phyloP scores from a whole-genome alignment of 2,888 invertebrate species.

The Macaria liturata region DNA sequence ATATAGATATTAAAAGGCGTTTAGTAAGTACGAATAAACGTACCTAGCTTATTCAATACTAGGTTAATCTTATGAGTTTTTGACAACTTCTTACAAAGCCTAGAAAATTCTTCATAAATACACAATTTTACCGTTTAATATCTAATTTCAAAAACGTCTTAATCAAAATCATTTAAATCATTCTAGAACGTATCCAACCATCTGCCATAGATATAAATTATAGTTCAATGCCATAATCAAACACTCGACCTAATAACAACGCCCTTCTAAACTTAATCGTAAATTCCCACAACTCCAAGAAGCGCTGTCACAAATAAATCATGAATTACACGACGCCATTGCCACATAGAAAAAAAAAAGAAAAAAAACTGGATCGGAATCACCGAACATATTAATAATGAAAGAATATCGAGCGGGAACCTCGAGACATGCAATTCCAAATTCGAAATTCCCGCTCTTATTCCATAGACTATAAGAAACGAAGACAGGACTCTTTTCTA shows the following conservation, averaged over 20 bases:
- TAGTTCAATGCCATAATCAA: conserved; percentile 57
- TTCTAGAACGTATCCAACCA: conserved; percentile 28
- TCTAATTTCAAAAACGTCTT: no score
- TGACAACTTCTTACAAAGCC: no score
- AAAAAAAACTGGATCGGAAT: conserved; percentile 65
- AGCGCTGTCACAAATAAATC: conserved; percentile 79
- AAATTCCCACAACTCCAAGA: conserved; percentile 75
- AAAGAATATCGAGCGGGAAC: conserved; percentile 6
- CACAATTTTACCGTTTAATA: no score
- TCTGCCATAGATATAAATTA: conserved; percentile 47
- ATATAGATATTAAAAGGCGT: no score
- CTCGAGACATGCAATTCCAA: conserved; percentile 5
- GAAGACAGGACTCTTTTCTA: background rate
- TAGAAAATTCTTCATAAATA: no score
- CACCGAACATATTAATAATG: conserved; percentile 1
- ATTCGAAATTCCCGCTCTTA: conserved; percentile 11
- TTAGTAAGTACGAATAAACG: no score
- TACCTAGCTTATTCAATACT: no score
- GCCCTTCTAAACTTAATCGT: conserved; percentile 69
- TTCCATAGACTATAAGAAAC: conserved; percentile 10
- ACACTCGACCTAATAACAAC: conserved; percentile 44
- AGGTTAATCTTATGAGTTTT: no score
- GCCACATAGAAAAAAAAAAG: conserved; percentile 45
- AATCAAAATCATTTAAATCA: no score
- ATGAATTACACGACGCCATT: conserved; percentile 46